These are phyloP conservation scores for Polymixis lichenea DNA, from an alignment of 2,888 invertebrate genomes.

Conservation along the genomic window DNA sequence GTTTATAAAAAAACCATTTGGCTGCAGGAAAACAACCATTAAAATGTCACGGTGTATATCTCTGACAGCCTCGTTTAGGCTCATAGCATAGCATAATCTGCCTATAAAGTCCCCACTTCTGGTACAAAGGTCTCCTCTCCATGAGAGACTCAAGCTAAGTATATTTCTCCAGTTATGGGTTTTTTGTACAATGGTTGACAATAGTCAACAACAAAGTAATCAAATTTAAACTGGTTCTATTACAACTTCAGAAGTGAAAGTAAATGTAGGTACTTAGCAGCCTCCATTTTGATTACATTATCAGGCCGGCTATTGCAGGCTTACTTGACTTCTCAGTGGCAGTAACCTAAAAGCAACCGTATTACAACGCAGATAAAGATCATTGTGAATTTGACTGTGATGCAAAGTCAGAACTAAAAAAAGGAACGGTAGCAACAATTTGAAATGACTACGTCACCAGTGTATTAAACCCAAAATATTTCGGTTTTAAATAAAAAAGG, in stretches of 20 bases:
- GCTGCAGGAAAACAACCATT: no score
- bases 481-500: slow-evolving; percentile 43
- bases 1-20: no score
- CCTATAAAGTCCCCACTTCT: neutral
- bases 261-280: neutral
- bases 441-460: neutral
- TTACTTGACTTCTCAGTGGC: neutral
- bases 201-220: neutral
- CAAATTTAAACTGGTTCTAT: neutral
- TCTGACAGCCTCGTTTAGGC: neutral
- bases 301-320: no score
- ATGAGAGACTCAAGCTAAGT: slow-evolving; percentile 11
- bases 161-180: slow-evolving; percentile 4
- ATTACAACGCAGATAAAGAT: neutral
- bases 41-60: no score
- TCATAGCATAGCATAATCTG: neutral
- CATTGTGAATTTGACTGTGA: neutral
- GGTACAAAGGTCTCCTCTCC: neutral
- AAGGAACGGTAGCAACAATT: neutral
- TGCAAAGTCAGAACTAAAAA: neutral
- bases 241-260: neutral
- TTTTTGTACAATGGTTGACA: slow-evolving; percentile 8
- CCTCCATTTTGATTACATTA: neutral
- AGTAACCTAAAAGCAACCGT: neutral
- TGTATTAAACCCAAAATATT: slow-evolving; percentile 4